Evolutionary conservation across 2,888 invertebrate genomes (phyloP), one percentile per base, ranked within the genome.

Genomic region (Mylabris sibirica): DNA sequence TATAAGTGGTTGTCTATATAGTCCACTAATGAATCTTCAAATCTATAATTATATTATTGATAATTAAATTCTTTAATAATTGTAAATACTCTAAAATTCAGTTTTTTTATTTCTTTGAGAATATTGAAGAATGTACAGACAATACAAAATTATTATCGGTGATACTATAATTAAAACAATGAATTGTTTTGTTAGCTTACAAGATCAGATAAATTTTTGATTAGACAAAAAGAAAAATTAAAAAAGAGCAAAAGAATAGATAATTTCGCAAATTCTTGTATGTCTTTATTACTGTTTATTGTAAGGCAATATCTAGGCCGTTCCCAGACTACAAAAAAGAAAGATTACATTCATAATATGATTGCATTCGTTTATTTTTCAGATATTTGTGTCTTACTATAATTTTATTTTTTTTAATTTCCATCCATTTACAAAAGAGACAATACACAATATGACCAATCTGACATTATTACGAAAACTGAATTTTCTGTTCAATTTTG

Each of bases 401-500:
- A 22, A 53, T 24, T 53, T 49, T 20, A 8, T 49, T 20, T 20
- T 8, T 53, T 3, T 53, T 53, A 11, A 2, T 41, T 41, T 44
- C 12, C 44, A 44, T 17, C 44, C 6, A 44, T 44, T 44, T 38
- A 38, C n/a, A 44, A 44, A 53, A 12, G 59, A 71, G 60, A 71
- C 71, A 71, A 71, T 71, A 60, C 60, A 71, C 68, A 71, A 71
- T 64, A 64, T 71, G 68, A 66, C 24, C 9, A 53, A 12, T 24
- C 12, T 24, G 53, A 14, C 53, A 22, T 53, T 63, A 60, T 71
- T 71, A 66, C 71, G 71, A 53, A 71, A 70, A 68, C 49, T 66
- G 66, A 70, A 60, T 66, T 64, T 66, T 62, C 60, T 62, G 66
- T 67, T 60, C 8, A 57, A 64, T 69, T 69, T 57, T 60, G 61